Conservation (phyloP, 2,113 vertebrate genomes). For the Phaethon lepturus region DNA sequence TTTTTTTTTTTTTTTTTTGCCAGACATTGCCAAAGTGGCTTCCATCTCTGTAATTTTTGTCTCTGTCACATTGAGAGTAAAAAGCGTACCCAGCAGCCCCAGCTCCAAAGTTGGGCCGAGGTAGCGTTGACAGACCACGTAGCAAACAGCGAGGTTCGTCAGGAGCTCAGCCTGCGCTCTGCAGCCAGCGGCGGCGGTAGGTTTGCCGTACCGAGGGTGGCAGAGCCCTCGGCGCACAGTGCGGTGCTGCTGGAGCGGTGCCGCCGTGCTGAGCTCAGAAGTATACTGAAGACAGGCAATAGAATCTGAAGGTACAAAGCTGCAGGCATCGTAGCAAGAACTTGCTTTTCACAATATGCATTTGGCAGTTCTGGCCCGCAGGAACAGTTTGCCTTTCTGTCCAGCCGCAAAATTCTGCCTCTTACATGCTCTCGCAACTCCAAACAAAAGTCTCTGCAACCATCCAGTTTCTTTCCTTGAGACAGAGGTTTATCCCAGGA, state of each 20-base stretch:
- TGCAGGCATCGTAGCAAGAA: background rate
- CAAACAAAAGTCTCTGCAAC: background rate
- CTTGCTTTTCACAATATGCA: background rate
- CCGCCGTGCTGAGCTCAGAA: background rate
- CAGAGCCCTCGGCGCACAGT: background rate
- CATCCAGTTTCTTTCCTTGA: background rate
- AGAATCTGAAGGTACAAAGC: background rate
- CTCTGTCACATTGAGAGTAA: background rate
- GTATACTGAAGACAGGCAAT: background rate
- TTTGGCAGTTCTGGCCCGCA: background rate
- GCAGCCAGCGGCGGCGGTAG: background rate
- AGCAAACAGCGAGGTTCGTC: background rate
- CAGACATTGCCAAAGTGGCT: background rate
- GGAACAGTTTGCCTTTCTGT: background rate
- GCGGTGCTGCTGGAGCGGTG: background rate
- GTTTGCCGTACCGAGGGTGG: rapidly evolving
- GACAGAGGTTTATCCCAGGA: background rate
- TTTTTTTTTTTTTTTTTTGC: background rate
- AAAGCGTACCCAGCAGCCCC: background rate
- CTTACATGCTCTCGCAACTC: background rate
- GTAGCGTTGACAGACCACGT: background rate
- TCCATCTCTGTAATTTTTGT: background rate
- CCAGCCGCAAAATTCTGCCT: background rate
- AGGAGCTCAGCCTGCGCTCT: background rate
- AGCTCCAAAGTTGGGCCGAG: background rate